Base-by-base conservation (phyloP, 2,113 vertebrate genomes). In the Paramisgurnus dabryanus region DNA sequence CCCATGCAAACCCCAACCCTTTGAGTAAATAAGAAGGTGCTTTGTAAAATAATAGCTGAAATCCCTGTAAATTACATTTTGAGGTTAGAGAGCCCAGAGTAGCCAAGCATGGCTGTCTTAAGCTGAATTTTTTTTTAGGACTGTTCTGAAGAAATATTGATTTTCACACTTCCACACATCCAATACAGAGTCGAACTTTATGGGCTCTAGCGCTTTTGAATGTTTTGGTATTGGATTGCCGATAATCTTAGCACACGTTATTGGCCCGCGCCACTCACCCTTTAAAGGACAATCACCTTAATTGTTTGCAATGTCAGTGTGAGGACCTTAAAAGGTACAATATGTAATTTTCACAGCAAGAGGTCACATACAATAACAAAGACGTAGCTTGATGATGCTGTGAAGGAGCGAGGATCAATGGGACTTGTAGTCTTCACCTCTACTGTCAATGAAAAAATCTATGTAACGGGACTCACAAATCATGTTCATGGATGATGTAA, bases 11-110 rank as follows among this genome's bases (percentile, higher is more conserved):
- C 18, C 27, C 49, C 17, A 66, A 49, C 57, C 50, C 39, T 13
- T 18, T 9, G 50, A 61, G 78, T 60, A 79, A 81, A 84, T 53
- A 63, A 70, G 80, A 8, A 49, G 60, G 71, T 34, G 72, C 55
- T 27, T 34, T 34, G 3, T 13, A 55, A 76, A 80, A 58, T 17
- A 73, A 73, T 18, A n/a, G 49, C 64, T 74, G 15, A 17, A 65
- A 65, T 69, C 39, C 65, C 22, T 66, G 55, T 53, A 55, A 81
- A 74, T n/a, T 12, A 49, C 40, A 73, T 17, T 6, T 34, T 5
- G 9, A 34, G 2, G 13, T 4, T 1, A 27, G 22, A 11, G 45
- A 18, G 9, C 8, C 2, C 3, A 22, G 50, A 39, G 12, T 22
- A 58, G 3, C 12, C 45, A 66, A 9, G 34, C 65, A 68, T 41